Conservation (phyloP, 2,113 vertebrate genomes). For the Podocnemis expansa region DNA sequence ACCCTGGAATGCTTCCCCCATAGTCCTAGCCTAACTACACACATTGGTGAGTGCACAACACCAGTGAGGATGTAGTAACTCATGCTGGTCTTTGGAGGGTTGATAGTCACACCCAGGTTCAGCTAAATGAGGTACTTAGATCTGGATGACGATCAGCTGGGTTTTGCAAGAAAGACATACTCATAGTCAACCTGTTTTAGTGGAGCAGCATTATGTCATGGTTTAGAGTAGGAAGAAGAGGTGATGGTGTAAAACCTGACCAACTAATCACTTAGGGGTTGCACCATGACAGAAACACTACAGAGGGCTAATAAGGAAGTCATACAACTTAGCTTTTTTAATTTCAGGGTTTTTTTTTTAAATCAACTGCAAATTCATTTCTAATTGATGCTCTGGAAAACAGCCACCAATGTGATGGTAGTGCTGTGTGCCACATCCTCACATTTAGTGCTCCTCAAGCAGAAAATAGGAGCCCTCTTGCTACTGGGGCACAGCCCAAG, state of each 20-base stretch:
- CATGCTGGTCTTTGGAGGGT: not conserved
- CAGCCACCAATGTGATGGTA: not conserved
- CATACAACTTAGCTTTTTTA: not conserved
- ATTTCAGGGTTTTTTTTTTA: not conserved
- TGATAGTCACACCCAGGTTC: not conserved
- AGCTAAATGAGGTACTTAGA: not conserved
- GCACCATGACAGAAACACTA: not conserved
- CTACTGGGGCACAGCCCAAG: not conserved
- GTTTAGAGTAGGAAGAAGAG: not conserved
- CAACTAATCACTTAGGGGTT: not conserved
- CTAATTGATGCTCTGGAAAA: slow-evolving; percentile 26
- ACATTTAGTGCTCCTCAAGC: not conserved
- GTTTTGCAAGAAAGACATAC: not conserved
- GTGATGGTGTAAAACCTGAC: not conserved
- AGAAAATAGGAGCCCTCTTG: not conserved
- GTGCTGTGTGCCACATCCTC: not conserved
- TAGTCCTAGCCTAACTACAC: not conserved
- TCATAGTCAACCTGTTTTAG: not conserved
- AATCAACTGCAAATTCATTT: slow-evolving; percentile 17
- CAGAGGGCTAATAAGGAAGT: not conserved
- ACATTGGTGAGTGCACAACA: rapidly evolving
- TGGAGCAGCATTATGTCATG: not conserved
- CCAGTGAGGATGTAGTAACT: not conserved
- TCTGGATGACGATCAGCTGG: not conserved
- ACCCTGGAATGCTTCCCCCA: not conserved